Base-by-base conservation (phyloP, 2,797 vertebrate species). In the Fistularia commersonii region DNA sequence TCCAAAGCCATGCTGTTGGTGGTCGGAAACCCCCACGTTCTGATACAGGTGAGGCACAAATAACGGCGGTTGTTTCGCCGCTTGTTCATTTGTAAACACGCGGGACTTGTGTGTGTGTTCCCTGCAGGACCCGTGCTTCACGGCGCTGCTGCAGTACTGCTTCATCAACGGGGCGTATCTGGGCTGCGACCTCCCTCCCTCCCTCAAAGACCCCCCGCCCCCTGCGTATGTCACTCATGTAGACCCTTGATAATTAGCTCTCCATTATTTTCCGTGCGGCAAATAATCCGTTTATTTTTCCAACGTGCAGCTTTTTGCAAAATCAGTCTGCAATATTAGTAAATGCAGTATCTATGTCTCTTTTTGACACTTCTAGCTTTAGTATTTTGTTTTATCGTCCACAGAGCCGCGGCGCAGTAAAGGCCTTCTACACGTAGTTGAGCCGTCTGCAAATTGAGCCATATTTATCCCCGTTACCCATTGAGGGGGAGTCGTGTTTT, bases 21-120 rank as follows among this genome's bases (percentile, higher is more conserved):
- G 0, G 66, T 98, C 39, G 97, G 97, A 66, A 97, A 99, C 79
- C 97, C 97, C 10, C 93, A 98, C 0, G 32, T 95, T 53, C 93
- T 99, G 11, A 83, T 92, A 40, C 89, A 77, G 82, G 97, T 97
- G 40, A 85, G 79, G 67, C 11, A 45, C 9, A 8, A 54, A 57
- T 39, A 5, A 31, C 12, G 14, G 0, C 5, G 1, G 39, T 35
- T 12, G 10, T 58, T 8, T 47, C 39, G 0, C 13, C 39, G 9
- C 1, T 8, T 1, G 8, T 6, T 11, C 3, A 51, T 12, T 46
- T 11, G 3, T 42, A n/a, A 4, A 42, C 23, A 10, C 7, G 38
- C 11, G 8, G 39, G 11, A 40, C 5, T 9, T 40, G 38, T 10
- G 8, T 8, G 5, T 50, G 38, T 32, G 41, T 5, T 38, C 38